These are phyloP conservation scores for Thalassarche chlororhynchos DNA, from an alignment of 2,113 vertebrate genomes.

Conservation along the genomic window DNA sequence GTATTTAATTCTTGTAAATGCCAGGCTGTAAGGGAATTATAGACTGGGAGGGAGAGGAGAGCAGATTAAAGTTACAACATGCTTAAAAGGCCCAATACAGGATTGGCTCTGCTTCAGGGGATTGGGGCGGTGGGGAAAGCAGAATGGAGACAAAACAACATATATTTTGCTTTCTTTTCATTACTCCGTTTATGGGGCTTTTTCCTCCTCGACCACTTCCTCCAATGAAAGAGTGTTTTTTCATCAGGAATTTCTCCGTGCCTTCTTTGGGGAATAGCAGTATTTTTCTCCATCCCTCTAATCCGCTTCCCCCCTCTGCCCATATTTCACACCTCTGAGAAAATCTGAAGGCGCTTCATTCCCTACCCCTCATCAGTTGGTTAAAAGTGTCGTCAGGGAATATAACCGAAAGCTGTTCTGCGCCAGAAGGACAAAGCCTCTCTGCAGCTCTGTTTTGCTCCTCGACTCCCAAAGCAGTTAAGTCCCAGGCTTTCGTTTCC, in stretches of 20 bases:
- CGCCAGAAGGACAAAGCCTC: neutral
- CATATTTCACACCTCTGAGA: conserved; percentile 12
- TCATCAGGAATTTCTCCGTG: neutral
- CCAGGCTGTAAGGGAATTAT: neutral
- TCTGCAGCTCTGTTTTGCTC: neutral
- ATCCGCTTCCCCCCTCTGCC: neutral
- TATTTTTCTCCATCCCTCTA: neutral
- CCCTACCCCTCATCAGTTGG: neutral
- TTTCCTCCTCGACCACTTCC: neutral
- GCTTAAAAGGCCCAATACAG: neutral
- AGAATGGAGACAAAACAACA: neutral
- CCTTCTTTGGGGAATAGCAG: neutral
- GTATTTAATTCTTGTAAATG: neutral
- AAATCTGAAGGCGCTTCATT: neutral
- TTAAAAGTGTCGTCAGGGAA: neutral
- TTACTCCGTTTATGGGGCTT: neutral
- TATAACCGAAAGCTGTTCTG: neutral
- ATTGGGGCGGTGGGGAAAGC: neutral
- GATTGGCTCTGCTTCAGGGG: neutral
- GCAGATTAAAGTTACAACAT: neutral
- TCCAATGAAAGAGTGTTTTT: neutral
- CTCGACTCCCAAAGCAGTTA: neutral
- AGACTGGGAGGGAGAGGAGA: neutral
- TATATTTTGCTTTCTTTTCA: neutral
- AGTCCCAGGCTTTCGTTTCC: neutral